Base-by-base conservation (phyloP, 2,888 invertebrate species). In the Eupithecia exiguata region DNA sequence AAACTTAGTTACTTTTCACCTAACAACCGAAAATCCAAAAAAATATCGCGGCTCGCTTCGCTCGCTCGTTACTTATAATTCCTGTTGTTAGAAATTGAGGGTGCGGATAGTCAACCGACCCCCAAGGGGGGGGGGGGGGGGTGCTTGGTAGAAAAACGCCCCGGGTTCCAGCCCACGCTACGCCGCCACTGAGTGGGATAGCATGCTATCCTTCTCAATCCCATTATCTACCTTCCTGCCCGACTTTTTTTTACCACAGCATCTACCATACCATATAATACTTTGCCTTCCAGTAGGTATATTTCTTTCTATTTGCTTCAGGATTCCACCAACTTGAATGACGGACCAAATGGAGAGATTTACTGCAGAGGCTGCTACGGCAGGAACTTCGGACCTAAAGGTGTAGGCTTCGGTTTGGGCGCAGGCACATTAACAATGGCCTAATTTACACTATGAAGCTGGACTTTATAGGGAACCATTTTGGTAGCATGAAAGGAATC, bases 331-430 rank as follows among this genome's bases (percentile, higher is more conserved):
- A 98, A 97, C 88, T 95, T 98, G 84, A 98, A 97, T 88, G 98
- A 98, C 87, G 98, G 97, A 81, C 98, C 99, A 77, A 97, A 98
- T 89, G 97, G 97, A 72, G 98, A 99, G 89, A 98, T 99, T 88
- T 99, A 98, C 95, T 99, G 98, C 95, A 96, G 97, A 89, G 96
- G 97, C 81, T 98, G 98, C 93, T 98, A 98, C 91, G 97, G 97
- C 82, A 96, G 97, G 86, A 97, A 97, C 92, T 98, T 95, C 88
- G 98, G 98, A 72, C 98, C 98, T 58, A 97, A 97, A 89, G 98
- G 98, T 82, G 97, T 98, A 85, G 98, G 98, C 80, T 98, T 96
- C 88, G 98, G 98, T 82, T 95, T 98, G 95, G 98, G 98, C 84
- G 98, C 98, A 89, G 98, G 98, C 90, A 96, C 97, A 88, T 95